Conservation (phyloP, 1,140 invertebrate species). For the Musca domestica region DNA sequence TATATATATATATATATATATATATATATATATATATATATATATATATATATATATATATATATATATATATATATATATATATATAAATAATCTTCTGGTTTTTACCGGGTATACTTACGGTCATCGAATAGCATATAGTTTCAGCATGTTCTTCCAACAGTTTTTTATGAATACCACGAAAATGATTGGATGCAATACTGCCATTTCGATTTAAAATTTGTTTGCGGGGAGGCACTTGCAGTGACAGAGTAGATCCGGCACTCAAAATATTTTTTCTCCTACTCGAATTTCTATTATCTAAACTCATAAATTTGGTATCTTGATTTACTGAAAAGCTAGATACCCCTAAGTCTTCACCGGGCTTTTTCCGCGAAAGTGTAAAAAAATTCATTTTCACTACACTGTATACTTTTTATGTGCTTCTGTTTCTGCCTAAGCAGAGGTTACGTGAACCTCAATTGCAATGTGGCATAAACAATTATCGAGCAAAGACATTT, state of each 20-base stretch:
- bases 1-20: not conserved
- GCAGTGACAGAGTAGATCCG: slow-evolving; percentile 39
- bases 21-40: not conserved
- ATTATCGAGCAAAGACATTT: not conserved
- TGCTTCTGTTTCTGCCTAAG: not conserved
- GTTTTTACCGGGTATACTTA: too few species aligned
- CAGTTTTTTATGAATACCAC: slow-evolving; percentile 74
- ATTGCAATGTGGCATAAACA: not conserved
- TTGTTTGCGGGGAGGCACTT: slow-evolving; percentile 34
- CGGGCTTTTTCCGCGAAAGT: slow-evolving; percentile 34
- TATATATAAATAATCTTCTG: not conserved
- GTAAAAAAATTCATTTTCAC: slow-evolving; percentile 43
- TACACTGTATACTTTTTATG: not conserved
- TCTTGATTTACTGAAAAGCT: not conserved
- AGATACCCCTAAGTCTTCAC: slow-evolving; percentile 4
- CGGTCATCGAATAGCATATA: slow-evolving; percentile 73
- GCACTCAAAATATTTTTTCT: slow-evolving; percentile 25
- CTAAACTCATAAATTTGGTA: slow-evolving; percentile 13
- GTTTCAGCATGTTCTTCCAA: slow-evolving; percentile 68
- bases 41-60: not conserved
- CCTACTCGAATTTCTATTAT: slow-evolving; percentile 10
- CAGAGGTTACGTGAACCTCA: slow-evolving; percentile 1
- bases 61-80: not conserved
- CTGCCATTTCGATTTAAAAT: slow-evolving; percentile 50
- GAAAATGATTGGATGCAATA: slow-evolving; percentile 57